Evolutionary conservation across 2,797 vertebrate genomes (phyloP).

Genomic region (Sitta carolinensis): DNA sequence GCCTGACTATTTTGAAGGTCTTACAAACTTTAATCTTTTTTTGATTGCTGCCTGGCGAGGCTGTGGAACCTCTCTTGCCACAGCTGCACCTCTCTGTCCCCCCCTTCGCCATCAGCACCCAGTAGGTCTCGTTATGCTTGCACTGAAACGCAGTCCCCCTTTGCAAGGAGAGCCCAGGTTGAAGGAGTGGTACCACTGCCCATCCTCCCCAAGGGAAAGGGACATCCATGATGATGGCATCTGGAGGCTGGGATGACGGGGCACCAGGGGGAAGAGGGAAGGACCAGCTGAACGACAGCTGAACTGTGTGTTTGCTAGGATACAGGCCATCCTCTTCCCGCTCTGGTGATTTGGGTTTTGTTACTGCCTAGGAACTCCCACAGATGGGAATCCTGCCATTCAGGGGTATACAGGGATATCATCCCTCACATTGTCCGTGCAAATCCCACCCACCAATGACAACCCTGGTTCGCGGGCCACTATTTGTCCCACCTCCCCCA

Average conservation of each 20-base stretch:
- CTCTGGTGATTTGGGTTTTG: not conserved
- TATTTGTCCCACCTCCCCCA: not conserved
- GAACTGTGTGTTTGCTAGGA: not conserved
- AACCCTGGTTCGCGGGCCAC: not conserved
- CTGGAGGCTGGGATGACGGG: not conserved
- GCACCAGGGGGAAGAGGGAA: not conserved
- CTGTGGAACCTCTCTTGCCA: constrained; percentile 68
- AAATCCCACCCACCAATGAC: not conserved
- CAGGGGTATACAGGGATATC: not conserved
- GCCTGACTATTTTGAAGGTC: not conserved
- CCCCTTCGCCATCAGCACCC: constrained; percentile 35
- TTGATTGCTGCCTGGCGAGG: not conserved
- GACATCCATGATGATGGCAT: not conserved
- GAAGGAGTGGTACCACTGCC: not conserved
- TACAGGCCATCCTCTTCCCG: not conserved
- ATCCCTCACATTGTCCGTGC: rapidly evolving
- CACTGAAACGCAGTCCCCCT: constrained; percentile 60
- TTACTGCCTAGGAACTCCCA: not conserved
- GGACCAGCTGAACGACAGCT: not conserved
- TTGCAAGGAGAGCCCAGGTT: constrained; percentile 1
- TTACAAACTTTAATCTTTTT: not conserved
- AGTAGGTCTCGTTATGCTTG: constrained; percentile 2
- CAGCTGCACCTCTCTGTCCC: constrained; percentile 57
- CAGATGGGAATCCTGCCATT: not conserved
- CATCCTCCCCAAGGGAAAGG: not conserved